Conservation (phyloP, 1,140 invertebrate species). For the Steinernema khuongi region DNA sequence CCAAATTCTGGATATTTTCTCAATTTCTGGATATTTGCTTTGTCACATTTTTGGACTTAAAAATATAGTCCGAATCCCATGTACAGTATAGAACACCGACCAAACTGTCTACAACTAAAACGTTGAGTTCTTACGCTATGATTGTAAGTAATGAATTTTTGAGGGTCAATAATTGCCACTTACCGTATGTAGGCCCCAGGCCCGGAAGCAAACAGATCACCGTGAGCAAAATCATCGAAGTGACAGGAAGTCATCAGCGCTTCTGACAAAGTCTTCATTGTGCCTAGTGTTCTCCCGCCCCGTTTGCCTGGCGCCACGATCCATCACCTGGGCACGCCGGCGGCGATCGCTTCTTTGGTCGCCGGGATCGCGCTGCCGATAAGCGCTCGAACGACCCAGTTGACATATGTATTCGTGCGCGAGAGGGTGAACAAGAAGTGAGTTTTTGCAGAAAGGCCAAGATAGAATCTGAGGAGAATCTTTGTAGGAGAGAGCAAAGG, state of each 20-base stretch:
- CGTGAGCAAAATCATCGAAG: background rate
- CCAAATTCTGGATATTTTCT: too few species aligned
- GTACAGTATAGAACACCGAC: background rate
- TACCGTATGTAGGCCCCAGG: too few species aligned
- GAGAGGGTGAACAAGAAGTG: too few species aligned
- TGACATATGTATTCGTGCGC: background rate
- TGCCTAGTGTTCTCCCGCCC: background rate
- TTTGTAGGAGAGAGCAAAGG: too few species aligned
- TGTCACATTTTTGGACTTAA: too few species aligned
- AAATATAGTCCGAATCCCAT: too few species aligned
- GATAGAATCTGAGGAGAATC: too few species aligned
- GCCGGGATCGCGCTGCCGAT: background rate
- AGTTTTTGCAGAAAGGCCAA: too few species aligned
- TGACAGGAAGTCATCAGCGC: background rate
- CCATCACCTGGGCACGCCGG: background rate
- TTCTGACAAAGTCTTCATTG: background rate
- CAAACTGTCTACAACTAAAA: background rate
- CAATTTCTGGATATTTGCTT: too few species aligned
- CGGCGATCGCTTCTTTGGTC: background rate
- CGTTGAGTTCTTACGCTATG: too few species aligned
- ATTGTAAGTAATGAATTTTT: too few species aligned
- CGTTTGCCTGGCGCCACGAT: background rate
- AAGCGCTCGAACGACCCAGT: background rate
- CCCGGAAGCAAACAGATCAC: background rate
- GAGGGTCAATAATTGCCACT: too few species aligned